Percentiles rank a stretch among this genome's conserved stretches.
Conservation (phyloP, 2,888 invertebrate species). For the Pegoplata infirma region DNA sequence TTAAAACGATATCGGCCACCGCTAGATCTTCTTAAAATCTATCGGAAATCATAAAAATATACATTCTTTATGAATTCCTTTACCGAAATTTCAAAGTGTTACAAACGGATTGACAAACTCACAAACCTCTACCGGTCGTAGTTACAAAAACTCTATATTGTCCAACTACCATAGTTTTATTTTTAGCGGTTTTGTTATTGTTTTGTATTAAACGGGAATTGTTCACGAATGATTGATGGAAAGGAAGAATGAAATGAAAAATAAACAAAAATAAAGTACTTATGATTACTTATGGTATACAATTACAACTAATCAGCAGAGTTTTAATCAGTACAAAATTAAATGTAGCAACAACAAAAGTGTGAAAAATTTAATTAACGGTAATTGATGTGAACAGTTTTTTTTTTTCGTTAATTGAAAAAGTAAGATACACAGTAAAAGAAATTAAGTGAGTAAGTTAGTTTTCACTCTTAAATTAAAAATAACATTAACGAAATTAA, state of each 20-base stretch:
- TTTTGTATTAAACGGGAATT: neutral
- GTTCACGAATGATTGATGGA: slow-evolving; percentile 15
- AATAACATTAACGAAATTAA: too few relatives aligned
- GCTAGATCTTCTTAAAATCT: too few relatives aligned
- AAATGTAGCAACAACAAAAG: slow-evolving; percentile 9
- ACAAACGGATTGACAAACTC: too few relatives aligned
- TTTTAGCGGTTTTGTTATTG: neutral
- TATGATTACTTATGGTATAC: slow-evolving; percentile 15
- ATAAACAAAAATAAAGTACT: slow-evolving; percentile 9
- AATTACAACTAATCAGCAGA: slow-evolving; percentile 11
- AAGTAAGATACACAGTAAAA: neutral
- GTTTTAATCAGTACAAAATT: slow-evolving; percentile 1
- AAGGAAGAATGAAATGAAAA: neutral
- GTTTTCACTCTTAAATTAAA: too few relatives aligned
- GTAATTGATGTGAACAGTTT: slow-evolving; percentile 34
- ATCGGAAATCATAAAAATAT: too few relatives aligned
- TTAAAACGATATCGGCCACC: too few relatives aligned
- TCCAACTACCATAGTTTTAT: slow-evolving; percentile 37
- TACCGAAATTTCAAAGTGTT: too few relatives aligned
- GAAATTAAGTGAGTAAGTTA: neutral
- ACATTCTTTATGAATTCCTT: too few relatives aligned
- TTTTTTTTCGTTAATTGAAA: neutral
- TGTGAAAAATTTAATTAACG: slow-evolving; percentile 39
- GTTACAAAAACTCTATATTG: neutral
- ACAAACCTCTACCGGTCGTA: too few relatives aligned